Evolutionary conservation across 2,797 vertebrate genomes (phyloP).

Genomic region (Epinephelus awoara): DNA sequence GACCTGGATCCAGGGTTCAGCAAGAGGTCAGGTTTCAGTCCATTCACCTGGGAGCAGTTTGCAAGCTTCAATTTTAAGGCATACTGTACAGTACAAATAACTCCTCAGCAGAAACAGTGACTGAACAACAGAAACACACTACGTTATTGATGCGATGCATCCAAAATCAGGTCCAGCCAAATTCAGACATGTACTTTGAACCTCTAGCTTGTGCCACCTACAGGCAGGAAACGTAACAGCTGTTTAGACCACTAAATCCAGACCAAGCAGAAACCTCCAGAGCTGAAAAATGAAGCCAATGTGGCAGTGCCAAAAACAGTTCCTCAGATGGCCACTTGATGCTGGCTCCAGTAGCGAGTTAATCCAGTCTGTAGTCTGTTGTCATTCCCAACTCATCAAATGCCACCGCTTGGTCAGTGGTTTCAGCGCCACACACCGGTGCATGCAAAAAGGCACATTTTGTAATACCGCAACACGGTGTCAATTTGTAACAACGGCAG

Average conservation of each 20-base stretch:
- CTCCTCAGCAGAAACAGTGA: not conserved
- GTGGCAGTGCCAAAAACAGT: no score
- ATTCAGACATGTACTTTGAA: not conserved
- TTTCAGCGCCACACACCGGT: no score
- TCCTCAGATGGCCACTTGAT: no score
- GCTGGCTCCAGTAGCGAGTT: no score
- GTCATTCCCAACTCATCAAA: no score
- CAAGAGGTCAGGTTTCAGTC: slow-evolving; percentile 61
- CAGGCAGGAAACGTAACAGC: not conserved
- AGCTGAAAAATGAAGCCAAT: no score
- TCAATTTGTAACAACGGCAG: no score
- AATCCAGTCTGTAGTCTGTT: no score
- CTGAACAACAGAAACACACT: not conserved
- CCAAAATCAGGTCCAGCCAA: not conserved
- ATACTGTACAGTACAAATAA: not conserved
- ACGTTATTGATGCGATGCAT: not conserved
- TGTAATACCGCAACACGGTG: no score
- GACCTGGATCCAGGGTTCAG: slow-evolving; percentile 74
- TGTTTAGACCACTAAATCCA: not conserved
- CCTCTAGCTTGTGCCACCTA: not conserved
- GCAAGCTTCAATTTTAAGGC: not conserved
- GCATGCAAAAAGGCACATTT: no score
- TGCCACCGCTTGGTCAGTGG: no score
- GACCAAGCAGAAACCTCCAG: not conserved
- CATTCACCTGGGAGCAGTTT: slow-evolving; percentile 55